These are phyloP conservation scores for Sebastolobus altivelis DNA, from an alignment of 2,797 vertebrate species.

Conservation along the genomic window DNA sequence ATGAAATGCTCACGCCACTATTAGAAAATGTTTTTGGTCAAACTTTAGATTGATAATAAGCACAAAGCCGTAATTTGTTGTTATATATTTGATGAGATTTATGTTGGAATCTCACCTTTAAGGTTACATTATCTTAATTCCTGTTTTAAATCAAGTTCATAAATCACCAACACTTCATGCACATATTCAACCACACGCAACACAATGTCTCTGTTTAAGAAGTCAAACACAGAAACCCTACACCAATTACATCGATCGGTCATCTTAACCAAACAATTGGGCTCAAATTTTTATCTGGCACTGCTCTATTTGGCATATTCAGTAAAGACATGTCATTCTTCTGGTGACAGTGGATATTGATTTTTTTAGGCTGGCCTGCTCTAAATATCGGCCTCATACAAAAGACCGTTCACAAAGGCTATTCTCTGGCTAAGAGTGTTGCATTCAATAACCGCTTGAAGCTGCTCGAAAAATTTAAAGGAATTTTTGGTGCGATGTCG, in stretches of 20 bases:
- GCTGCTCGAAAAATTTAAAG: constrained; percentile 53
- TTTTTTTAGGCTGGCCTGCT: constrained; percentile 64
- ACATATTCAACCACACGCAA: constrained; percentile 28
- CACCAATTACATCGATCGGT: constrained; percentile 50
- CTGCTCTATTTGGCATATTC: constrained; percentile 71
- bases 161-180: neutral
- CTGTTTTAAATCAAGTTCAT: neutral
- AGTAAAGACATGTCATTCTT: constrained; percentile 75
- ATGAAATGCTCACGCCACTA: neutral
- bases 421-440: constrained; percentile 61
- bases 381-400: constrained; percentile 73
- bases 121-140: neutral
- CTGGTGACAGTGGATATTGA: constrained; percentile 78
- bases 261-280: constrained; percentile 59
- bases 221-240: constrained; percentile 30
- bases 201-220: constrained; percentile 37
- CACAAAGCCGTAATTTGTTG: neutral
- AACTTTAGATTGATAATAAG: neutral
- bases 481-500: constrained; percentile 44
- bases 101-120: neutral
- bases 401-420: constrained; percentile 66
- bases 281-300: constrained; percentile 65
- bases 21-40: neutral
- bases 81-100: neutral
- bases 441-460: constrained; percentile 56